phyloP scores from a whole-genome alignment of 2,113 vertebrate genomes.

The Bothrops jararaca region DNA sequence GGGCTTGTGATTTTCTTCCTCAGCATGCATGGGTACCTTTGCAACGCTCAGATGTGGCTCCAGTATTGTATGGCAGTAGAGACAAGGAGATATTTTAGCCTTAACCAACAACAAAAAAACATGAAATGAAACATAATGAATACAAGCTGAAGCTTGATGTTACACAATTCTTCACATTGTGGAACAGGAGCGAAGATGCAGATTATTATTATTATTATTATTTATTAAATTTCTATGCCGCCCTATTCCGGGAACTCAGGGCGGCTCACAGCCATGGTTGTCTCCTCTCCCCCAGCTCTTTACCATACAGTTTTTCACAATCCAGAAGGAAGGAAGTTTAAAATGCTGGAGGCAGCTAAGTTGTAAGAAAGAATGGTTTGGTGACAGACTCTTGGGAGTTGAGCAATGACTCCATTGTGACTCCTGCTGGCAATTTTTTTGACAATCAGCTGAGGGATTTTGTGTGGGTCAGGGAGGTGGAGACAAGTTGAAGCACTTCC shows the following conservation, averaged over 20 bases:
- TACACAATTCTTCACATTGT: not conserved
- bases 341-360: not conserved
- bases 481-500: not conserved
- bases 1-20: constrained; percentile 72
- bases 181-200: not conserved
- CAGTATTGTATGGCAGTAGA: constrained; percentile 75
- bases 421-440: not conserved
- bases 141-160: not conserved
- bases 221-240: too few relatives aligned
- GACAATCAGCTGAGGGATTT: not conserved
- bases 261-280: not conserved
- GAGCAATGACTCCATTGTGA: not conserved
- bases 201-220: too few relatives aligned
- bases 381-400: not conserved
- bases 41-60: constrained; percentile 36
- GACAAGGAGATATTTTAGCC: constrained; percentile 82
- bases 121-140: not conserved
- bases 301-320: not conserved
- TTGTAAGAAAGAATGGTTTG: not conserved
- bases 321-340: not conserved
- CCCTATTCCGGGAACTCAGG: too few relatives aligned
- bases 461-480: not conserved
- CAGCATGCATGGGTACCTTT: constrained; percentile 17
- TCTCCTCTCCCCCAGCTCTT: not conserved
- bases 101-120: constrained; percentile 49